phyloP scores from a whole-genome alignment of 2,888 invertebrate species.

The Corbicula japonica region DNA sequence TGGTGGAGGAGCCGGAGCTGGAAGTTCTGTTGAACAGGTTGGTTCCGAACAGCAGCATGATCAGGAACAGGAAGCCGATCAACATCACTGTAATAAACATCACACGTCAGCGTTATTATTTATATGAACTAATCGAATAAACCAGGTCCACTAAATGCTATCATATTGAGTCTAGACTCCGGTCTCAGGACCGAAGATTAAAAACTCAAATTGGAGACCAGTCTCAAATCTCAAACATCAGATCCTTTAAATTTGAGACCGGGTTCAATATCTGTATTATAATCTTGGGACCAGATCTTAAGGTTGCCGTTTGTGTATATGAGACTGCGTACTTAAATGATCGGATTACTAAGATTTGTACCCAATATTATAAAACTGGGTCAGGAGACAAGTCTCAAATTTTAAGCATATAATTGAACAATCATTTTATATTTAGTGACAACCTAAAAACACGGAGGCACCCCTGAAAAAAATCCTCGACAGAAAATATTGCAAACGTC shows the following conservation, averaged over 20 bases:
- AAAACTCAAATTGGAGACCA: not conserved
- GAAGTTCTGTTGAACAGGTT: slow-evolving; percentile 41
- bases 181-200: not conserved
- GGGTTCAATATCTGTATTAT: not conserved
- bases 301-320: no score
- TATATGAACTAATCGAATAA: not conserved
- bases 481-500: no score
- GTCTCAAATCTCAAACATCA: not conserved
- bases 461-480: no score
- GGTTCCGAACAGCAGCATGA: slow-evolving; percentile 43
- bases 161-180: not conserved
- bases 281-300: no score
- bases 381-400: no score
- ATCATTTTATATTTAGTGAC: no score
- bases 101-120: not conserved
- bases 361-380: no score
- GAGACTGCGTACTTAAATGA: no score
- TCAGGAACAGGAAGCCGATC: slow-evolving; percentile 45
- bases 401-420: no score
- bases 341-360: no score
- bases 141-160: not conserved
- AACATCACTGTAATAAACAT: slow-evolving; percentile 44
- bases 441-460: no score
- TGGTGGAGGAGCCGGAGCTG: slow-evolving; percentile 16
- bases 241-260: not conserved